Conservation (phyloP, 2,797 vertebrate genomes). For the Microtus californicus region DNA sequence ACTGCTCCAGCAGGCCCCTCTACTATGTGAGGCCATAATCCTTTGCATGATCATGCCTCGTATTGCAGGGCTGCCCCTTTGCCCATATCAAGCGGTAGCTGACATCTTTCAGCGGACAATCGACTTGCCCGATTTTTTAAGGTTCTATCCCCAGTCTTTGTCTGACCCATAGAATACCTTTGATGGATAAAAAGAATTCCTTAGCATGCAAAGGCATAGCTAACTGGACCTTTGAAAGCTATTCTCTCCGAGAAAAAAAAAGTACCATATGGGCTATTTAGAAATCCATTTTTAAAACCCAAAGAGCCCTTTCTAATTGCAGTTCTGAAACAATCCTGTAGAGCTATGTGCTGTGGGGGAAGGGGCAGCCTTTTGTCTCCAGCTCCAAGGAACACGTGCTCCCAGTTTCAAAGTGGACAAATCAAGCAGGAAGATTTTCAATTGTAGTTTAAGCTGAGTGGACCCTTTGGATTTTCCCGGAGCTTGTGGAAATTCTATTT, state of each 20-base stretch:
- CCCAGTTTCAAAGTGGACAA: conserved; percentile 38
- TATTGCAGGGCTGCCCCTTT: background rate
- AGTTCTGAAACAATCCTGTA: conserved; percentile 39
- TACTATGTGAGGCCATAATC: background rate
- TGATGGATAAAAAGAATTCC: conserved; percentile 29
- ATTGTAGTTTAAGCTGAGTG: conserved; percentile 59
- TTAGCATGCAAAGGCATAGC: conserved; percentile 58
- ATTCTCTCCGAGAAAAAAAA: conserved; percentile 2
- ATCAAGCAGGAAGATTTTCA: conserved; percentile 66
- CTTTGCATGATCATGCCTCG: background rate
- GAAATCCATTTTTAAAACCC: conserved; percentile 69
- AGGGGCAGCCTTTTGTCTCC: conserved; percentile 52
- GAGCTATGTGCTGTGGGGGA: background rate
- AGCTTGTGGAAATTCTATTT: conserved; percentile 68
- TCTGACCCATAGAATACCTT: conserved; percentile 29
- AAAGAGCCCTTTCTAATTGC: conserved; percentile 64
- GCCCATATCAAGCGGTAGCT: background rate
- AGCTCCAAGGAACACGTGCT: conserved; percentile 9
- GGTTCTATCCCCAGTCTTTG: conserved; percentile 11
- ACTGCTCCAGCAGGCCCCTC: background rate
- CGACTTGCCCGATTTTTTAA: background rate
- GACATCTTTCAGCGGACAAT: background rate
- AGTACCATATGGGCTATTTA: conserved; percentile 56
- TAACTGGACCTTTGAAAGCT: conserved; percentile 58
- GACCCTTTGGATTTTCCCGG: conserved; percentile 65